Evolutionary conservation across 2,113 vertebrate genomes (phyloP).

Genomic region (Galemys pyrenaicus): DNA sequence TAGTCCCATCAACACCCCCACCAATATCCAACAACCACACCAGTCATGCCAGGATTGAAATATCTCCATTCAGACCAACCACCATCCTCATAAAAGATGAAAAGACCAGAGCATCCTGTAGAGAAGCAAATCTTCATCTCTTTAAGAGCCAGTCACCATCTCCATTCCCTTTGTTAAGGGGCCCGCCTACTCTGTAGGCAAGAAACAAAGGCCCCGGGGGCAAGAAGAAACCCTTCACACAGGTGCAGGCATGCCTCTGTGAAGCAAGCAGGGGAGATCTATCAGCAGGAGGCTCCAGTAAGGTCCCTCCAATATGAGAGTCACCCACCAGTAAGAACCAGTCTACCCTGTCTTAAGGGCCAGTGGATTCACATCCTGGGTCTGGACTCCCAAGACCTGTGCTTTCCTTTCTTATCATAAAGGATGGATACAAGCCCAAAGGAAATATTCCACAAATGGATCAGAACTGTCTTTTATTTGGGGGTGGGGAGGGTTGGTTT

Average conservation of each 20-base stretch:
- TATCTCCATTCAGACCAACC: conserved; percentile 57
- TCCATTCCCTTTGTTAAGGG: not conserved
- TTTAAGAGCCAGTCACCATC: not conserved
- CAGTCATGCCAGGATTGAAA: conserved; percentile 36
- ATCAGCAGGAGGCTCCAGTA: not conserved
- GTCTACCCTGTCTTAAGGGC: not conserved
- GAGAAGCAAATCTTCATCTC: not conserved
- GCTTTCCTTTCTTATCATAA: not conserved
- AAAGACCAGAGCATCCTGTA: not conserved
- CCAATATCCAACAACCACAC: not conserved
- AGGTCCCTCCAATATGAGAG: not conserved
- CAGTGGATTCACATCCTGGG: not conserved
- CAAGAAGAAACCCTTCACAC: not conserved
- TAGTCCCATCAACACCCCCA: not conserved
- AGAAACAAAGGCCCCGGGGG: not conserved
- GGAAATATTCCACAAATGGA: not conserved
- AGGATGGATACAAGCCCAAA: not conserved
- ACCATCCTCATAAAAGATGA: not conserved
- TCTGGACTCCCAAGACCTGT: not conserved
- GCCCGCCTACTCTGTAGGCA: not conserved
- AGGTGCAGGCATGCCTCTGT: not conserved
- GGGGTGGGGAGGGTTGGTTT: not conserved
- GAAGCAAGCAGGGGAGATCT: not conserved
- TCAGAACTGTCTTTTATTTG: not conserved
- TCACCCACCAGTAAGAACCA: not conserved